Base-by-base conservation (phyloP, 2,797 vertebrate species). In the Parotocinclus haroldoi region DNA sequence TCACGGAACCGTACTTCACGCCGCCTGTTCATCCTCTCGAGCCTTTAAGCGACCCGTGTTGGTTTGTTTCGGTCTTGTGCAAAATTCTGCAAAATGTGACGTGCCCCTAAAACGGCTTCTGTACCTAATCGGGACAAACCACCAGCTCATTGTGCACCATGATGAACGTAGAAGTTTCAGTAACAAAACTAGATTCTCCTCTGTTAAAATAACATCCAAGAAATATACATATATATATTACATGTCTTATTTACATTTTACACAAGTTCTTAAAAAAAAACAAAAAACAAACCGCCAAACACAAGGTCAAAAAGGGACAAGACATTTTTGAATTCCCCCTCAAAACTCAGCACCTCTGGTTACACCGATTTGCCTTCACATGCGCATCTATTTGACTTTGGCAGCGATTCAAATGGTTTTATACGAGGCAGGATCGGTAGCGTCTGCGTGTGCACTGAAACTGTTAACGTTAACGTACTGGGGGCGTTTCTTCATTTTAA, bases 131-230 rank as follows among this genome's bases (percentile, higher is more conserved):
- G 73, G 69, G 67, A 80, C 79, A 58, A 46, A 64, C 55, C 83
- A 80, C 83, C 87, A 88, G 86, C 86, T 86, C 60, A 76, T 82
- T 87, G 88, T 85, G 80, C 81, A 90, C 86, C 60, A 89, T 89
- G 89, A 91, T 68, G 13, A 48, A n/a, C 11, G 12, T 73, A 78
- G 79, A 69, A 79, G 89, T 80, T 90, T 93, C 91, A 88, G 93
- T 95, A 95, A 95, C 91, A 96, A 96, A 98, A 97, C 92, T 95
- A 96, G 91, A 92, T 88, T 89, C 90, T 93, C 90, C 69, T 86
- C 89, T 89, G 88, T 92, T 92, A 91, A 93, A 92, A 90, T 85
- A 92, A 93, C 87, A 88, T 89, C 87, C 89, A 88, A 90, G 93
- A 87, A 93, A 88, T 97, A 94, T 93, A 95, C 92, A 95, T 89